Evolutionary conservation across 2,113 vertebrate genomes (phyloP).

Genomic region (Barnardius zonarius): DNA sequence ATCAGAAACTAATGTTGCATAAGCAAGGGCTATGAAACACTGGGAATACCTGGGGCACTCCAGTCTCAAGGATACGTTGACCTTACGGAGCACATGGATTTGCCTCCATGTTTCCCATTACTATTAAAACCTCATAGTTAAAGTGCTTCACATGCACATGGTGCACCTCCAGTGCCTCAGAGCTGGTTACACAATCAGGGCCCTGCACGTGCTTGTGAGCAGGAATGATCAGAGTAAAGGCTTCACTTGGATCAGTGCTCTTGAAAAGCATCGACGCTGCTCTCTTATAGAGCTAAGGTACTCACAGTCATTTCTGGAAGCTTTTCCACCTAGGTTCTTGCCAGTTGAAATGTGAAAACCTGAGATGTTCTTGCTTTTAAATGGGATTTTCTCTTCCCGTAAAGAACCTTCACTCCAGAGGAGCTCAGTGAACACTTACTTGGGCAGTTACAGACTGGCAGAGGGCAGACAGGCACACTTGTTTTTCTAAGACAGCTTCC

Average conservation of each 20-base stretch:
- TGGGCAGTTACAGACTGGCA: not conserved
- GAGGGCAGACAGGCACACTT: not conserved
- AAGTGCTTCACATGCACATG: not conserved
- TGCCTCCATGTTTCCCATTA: rapidly evolving
- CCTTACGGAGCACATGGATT: not conserved
- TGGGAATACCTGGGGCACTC: not conserved
- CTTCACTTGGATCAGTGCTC: not conserved
- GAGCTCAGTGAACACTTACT: not conserved
- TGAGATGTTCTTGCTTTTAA: not conserved
- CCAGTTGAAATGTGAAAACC: not conserved
- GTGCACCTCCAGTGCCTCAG: not conserved
- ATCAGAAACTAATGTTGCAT: not conserved
- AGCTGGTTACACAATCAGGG: not conserved
- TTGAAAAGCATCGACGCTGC: not conserved
- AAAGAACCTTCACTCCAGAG: not conserved
- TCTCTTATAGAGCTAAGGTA: not conserved
- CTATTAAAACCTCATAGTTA: not conserved
- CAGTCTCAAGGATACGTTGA: not conserved
- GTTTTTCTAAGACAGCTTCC: not conserved
- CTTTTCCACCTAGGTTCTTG: not conserved
- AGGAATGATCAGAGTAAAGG: rapidly evolving
- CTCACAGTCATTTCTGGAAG: not conserved
- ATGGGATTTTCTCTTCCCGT: not conserved
- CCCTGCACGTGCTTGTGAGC: not conserved
- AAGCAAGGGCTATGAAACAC: rapidly evolving